Evolutionary conservation across 2,797 vertebrate species (phyloP).

Genomic region (Fundulus diaphanus): DNA sequence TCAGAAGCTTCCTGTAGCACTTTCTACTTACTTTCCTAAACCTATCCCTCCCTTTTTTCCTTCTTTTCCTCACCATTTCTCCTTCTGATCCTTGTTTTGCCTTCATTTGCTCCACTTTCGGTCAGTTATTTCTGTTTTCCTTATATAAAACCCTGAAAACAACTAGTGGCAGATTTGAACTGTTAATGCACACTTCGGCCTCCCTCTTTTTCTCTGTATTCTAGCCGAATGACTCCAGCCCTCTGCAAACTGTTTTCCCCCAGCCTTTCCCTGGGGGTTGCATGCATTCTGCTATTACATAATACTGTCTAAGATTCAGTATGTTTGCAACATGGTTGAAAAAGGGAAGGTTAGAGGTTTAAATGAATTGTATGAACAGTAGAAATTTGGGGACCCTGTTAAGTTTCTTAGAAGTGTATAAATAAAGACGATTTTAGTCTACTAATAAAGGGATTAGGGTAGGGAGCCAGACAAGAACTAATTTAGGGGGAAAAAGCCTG

Average conservation of each 20-base stretch:
- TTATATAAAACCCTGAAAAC: neutral
- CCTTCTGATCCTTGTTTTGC: conserved; percentile 1
- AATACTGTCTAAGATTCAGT: conserved; percentile 47
- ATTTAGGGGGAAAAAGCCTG: neutral
- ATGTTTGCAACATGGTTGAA: conserved; percentile 24
- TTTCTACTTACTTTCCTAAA: conserved; percentile 44
- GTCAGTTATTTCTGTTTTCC: neutral
- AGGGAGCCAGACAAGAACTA: conserved; percentile 13
- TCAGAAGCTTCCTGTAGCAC: conserved; percentile 80
- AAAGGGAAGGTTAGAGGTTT: conserved; percentile 18
- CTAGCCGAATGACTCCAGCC: conserved; percentile 31
- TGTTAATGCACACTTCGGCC: conserved; percentile 18
- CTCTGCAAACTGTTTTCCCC: conserved; percentile 48
- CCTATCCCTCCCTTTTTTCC: conserved; percentile 40
- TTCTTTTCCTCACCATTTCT: conserved; percentile 11
- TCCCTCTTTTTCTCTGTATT: conserved; percentile 22
- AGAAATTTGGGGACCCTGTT: neutral
- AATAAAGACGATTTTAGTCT: neutral
- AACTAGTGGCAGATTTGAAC: neutral
- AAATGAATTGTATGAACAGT: conserved; percentile 11
- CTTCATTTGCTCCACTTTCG: conserved; percentile 14
- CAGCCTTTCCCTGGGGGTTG: conserved; percentile 44
- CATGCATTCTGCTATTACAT: conserved; percentile 60
- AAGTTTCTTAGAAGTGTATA: neutral
- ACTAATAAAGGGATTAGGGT: neutral